Conservation (phyloP, 37 sponge, comb jelly and placozoan species). For the Diacarnus erythraeanus region DNA sequence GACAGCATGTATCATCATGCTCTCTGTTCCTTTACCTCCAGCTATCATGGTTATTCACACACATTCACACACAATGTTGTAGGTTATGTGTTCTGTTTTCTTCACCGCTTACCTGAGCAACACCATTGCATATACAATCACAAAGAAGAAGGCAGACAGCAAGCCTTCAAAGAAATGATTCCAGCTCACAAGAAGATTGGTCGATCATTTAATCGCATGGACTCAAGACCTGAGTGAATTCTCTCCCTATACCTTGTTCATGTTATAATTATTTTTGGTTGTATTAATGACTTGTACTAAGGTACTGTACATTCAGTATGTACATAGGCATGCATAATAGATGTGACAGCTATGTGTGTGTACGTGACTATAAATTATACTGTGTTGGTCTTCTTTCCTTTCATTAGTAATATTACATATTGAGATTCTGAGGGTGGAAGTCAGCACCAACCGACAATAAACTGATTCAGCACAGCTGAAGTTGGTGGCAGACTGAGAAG, state of each 20-base stretch:
- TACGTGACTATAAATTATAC: too few species aligned
- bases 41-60: too few species aligned
- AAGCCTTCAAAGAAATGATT: conserved; percentile 70
- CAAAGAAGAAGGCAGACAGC: conserved; percentile 76
- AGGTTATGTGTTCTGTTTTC: conserved; percentile 78
- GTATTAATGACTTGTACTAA: neutral
- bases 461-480: too few species aligned
- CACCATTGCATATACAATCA: conserved; percentile 77
- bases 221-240: conserved; percentile 67
- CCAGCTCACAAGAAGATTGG: conserved; percentile 67
- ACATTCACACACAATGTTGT: too few species aligned
- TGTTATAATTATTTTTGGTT: conserved; percentile 1
- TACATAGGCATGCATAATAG: neutral
- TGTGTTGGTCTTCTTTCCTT: too few species aligned
- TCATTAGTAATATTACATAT: too few species aligned
- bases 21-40: too few species aligned
- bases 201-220: conserved; percentile 82
- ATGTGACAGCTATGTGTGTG: neutral
- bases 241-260: neutral
- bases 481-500: too few species aligned
- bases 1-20: too few species aligned
- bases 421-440: too few species aligned
- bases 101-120: conserved; percentile 85
- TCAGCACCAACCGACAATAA: too few species aligned
- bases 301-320: neutral